A percentile compares a stretch with the other conserved stretches of the same genome.
Conservation (phyloP, 2,113 vertebrate genomes). For the Chloebia gouldiae region DNA sequence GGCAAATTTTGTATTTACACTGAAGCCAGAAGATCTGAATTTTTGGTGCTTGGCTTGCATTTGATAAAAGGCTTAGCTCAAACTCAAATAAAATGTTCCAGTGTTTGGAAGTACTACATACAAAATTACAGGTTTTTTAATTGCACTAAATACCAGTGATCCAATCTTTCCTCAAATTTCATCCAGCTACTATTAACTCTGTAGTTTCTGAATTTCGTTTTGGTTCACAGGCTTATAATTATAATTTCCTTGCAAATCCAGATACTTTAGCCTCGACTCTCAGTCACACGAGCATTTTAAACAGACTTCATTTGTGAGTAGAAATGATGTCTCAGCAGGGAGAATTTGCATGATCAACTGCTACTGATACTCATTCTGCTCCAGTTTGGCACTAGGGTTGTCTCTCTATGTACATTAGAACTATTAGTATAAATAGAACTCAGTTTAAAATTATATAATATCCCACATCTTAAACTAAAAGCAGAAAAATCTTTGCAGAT, state of each 20-base stretch:
- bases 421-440: neutral
- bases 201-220: neutral
- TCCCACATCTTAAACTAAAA: neutral
- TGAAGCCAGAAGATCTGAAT: neutral
- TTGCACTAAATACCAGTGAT: neutral
- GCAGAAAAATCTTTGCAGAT: neutral
- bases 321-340: neutral
- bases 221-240: neutral
- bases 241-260: neutral
- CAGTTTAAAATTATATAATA: neutral
- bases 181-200: neutral
- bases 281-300: neutral
- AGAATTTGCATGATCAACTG: neutral
- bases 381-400: neutral
- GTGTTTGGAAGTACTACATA: neutral
- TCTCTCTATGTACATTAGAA: neutral
- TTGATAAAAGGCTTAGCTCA: neutral
- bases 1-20: neutral
- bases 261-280: neutral
- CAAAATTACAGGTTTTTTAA: conserved; percentile 29
- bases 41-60: neutral
- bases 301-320: neutral
- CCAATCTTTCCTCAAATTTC: neutral
- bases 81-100: neutral
- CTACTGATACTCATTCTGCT: neutral